Evolutionary conservation across 2,888 invertebrate genomes (phyloP).

Genomic region (Patella pellucida): DNA sequence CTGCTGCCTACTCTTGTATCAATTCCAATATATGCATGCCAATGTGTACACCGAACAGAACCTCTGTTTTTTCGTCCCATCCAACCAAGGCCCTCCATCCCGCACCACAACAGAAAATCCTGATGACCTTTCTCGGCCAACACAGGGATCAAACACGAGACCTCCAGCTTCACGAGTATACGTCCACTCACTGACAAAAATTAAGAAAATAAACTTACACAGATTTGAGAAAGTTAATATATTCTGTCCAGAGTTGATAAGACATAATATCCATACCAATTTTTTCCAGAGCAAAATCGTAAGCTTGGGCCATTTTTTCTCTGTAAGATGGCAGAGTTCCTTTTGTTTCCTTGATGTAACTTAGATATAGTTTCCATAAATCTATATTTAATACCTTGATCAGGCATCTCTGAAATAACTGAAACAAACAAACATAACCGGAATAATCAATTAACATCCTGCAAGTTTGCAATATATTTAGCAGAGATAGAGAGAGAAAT

Average conservation of each 20-base stretch:
- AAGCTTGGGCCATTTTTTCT: slow-evolving; percentile 99
- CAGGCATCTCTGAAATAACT: slow-evolving; percentile 97
- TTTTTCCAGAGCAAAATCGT: slow-evolving; percentile 98
- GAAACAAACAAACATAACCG: slow-evolving; percentile 50
- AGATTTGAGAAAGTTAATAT: slow-evolving; percentile 93
- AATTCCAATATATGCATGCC: not conserved
- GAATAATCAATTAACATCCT: no score
- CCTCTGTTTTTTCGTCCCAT: not conserved
- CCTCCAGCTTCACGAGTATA: no score
- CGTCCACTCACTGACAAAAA: no score
- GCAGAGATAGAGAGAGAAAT: no score
- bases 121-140: no score
- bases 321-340: slow-evolving; percentile 75
- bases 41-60: not conserved
- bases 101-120: not conserved
- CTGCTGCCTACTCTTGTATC: no score
- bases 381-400: slow-evolving; percentile 99
- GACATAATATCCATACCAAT: slow-evolving; percentile 99
- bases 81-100: not conserved
- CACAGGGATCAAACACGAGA: no score
- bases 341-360: slow-evolving; percentile 95
- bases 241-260: slow-evolving; percentile 97
- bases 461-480: no score
- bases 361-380: slow-evolving; percentile 96
- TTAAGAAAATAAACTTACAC: slow-evolving; percentile 75